Evolutionary conservation across 2,113 vertebrate genomes (phyloP), one percentile per base, ranked within the genome.

Genomic region (Orientallactaga bullata): DNA sequence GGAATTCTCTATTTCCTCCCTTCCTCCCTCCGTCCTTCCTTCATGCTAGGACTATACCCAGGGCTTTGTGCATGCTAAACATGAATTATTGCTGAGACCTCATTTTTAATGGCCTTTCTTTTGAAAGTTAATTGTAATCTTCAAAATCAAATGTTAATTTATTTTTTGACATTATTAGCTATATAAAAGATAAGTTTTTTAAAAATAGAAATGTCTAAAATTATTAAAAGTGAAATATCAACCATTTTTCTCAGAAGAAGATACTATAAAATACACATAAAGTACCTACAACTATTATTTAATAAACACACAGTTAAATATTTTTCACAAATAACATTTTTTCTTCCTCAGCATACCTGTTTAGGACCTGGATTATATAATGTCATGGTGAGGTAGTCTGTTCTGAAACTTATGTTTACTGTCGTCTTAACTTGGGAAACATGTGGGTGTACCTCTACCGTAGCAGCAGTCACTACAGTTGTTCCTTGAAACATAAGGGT

Each of bases 381-480:
- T 39, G 98, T 96, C 95, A 99, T 97, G 6, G 99, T 99, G 98
- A 99, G 98, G 85, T 99, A 99, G 96, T 99, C 99, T 2, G 99
- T 99, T 97, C 96, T 98, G 96, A 99, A 99, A 96, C 99, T 98
- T 76, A 99, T 88, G 90, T 99, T 99, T 32, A 99, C 96, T 0
- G 98, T 99, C 58, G 93, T 99, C 98, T 98, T 99, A 94, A 98
- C 96, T 97, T 98, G 99, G 58, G 95, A 89, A 91, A 90, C 69
- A 73, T 77, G 97, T 92, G 98, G 98, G 94, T 98, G 98, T 10
- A 98, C 94, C 98, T 99, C 99, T 83, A 99, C 99, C 58, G 99
- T 98, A 94, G 99, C 99, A 93, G 99, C 98, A 0, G 98, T 99
- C 92, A 99, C 99, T 93, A 99, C 98, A 51, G 98, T 99, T 96